phyloP scores from a whole-genome alignment of 2,113 vertebrate genomes.

The Labrus mixtus region DNA sequence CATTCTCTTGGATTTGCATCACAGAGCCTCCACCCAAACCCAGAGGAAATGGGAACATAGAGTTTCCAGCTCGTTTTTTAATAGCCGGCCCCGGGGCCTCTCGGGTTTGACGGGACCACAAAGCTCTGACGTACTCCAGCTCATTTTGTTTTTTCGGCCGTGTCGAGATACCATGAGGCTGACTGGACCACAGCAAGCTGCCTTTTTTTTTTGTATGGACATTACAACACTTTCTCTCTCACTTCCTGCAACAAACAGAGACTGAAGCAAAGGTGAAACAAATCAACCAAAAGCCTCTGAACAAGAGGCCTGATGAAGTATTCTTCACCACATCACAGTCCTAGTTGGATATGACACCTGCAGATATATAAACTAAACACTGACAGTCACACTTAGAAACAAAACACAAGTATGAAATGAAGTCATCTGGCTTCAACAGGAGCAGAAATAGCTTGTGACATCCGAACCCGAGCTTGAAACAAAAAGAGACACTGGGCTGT shows the following conservation, averaged over 20 bases:
- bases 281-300: background rate
- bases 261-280: conserved; percentile 7
- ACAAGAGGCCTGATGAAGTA: background rate
- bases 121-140: conserved; percentile 56
- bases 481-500: conserved; percentile 21
- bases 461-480: conserved; percentile 37
- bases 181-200: conserved; percentile 35
- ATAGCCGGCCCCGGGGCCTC: conserved; percentile 67
- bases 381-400: background rate
- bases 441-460: conserved; percentile 45
- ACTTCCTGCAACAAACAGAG: conserved; percentile 65
- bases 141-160: conserved; percentile 38
- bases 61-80: conserved; percentile 76
- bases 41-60: conserved; percentile 76
- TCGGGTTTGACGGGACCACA: conserved; percentile 70
- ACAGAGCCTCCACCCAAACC: conserved; percentile 76
- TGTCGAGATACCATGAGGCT: conserved; percentile 49
- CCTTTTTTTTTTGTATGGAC: conserved; percentile 20
- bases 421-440: conserved; percentile 31
- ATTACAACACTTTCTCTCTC: conserved; percentile 60
- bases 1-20: conserved; percentile 74
- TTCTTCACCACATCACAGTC: background rate
- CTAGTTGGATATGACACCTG: background rate
- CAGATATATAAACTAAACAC: background rate
- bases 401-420: background rate